phyloP scores from a whole-genome alignment of 2,113 vertebrate genomes.

The Corapipo altera region DNA sequence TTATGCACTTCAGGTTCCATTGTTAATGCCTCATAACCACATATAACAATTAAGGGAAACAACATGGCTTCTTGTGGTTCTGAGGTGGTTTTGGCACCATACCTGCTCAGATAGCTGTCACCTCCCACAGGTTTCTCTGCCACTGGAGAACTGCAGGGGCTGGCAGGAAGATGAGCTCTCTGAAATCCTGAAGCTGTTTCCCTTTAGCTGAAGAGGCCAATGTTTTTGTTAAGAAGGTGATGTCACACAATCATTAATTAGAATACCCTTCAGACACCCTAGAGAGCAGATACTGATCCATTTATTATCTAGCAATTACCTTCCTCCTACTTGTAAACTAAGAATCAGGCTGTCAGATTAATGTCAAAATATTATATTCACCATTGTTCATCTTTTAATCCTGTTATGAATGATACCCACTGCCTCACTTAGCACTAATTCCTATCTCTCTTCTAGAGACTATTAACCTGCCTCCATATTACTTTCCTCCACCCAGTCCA shows the following conservation, averaged over 20 bases:
- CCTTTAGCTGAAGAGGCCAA: neutral
- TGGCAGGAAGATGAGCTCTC: neutral
- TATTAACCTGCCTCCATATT: neutral
- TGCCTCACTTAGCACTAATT: neutral
- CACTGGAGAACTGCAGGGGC: neutral
- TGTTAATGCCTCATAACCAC: neutral
- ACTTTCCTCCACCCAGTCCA: neutral
- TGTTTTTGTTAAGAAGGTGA: neutral
- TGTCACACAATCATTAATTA: neutral
- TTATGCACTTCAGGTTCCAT: neutral
- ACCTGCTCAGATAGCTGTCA: neutral
- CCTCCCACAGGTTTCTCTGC: neutral
- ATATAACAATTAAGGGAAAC: neutral
- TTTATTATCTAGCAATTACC: neutral
- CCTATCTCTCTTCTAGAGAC: neutral
- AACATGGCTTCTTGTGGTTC: neutral
- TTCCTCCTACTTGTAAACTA: neutral
- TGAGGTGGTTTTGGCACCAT: neutral
- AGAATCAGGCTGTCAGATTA: neutral
- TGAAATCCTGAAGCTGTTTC: neutral
- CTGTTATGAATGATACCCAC: neutral
- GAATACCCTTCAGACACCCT: neutral
- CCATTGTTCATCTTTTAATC: neutral
- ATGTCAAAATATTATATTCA: neutral
- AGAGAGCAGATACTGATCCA: neutral